Evolutionary conservation across 2,888 invertebrate genomes (phyloP).

Genomic region (Pomacea canaliculata): DNA sequence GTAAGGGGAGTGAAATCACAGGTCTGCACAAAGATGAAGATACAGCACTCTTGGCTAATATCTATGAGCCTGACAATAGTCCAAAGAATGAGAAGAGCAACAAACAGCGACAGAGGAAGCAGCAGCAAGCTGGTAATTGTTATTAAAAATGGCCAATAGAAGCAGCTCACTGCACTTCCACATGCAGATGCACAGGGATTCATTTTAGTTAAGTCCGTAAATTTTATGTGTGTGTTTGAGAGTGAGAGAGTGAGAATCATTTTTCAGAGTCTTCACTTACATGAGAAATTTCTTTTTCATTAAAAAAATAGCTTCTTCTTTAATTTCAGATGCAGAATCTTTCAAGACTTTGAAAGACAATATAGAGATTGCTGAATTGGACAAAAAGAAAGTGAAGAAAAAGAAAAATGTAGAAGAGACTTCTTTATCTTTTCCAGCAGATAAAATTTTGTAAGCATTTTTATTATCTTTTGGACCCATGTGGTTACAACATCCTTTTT

Average conservation of each 20-base stretch:
- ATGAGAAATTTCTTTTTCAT: too few relatives aligned
- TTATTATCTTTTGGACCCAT: too few relatives aligned
- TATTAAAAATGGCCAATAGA: too few relatives aligned
- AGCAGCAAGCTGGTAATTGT: conserved; percentile 16
- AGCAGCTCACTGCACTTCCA: too few relatives aligned
- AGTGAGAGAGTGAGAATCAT: too few relatives aligned
- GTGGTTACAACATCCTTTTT: too few relatives aligned
- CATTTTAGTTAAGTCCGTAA: not conserved
- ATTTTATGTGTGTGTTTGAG: not conserved
- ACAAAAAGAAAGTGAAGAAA: conserved; percentile 15
- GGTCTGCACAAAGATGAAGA: conserved; percentile 60
- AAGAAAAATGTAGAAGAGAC: conserved; percentile 18
- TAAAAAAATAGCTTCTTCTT: too few relatives aligned
- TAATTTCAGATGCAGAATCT: too few relatives aligned
- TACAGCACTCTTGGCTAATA: conserved; percentile 60
- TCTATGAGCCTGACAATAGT: conserved; percentile 62
- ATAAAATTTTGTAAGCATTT: not conserved
- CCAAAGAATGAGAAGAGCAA: conserved; percentile 63
- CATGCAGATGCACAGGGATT: not conserved
- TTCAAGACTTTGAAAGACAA: conserved; percentile 12
- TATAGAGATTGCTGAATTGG: conserved; percentile 20
- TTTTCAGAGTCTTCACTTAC: too few relatives aligned
- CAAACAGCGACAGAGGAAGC: conserved; percentile 52
- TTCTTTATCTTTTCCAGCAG: not conserved
- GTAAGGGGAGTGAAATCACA: conserved; percentile 56